A percentile compares a stretch with the other conserved stretches of the same genome.
phyloP scores from a whole-genome alignment of 2,797 vertebrate genomes.

The Gila robusta region DNA sequence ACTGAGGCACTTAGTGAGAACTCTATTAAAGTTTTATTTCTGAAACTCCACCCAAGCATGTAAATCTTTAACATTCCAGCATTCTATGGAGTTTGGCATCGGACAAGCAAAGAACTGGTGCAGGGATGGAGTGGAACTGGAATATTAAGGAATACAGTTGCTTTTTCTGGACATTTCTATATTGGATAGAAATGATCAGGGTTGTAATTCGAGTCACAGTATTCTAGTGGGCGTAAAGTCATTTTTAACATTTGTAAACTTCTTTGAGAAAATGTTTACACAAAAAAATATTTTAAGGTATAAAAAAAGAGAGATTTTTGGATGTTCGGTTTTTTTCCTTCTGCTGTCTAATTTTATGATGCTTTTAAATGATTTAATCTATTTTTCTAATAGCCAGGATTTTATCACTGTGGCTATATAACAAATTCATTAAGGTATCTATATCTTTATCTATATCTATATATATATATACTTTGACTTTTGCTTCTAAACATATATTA shows the following conservation, averaged over 20 bases:
- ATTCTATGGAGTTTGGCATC: slow-evolving; percentile 14
- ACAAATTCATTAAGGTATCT: too few relatives aligned
- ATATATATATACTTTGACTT: too few relatives aligned
- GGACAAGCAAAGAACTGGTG: not conserved
- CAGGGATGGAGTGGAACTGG: not conserved
- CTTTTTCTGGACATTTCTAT: not conserved
- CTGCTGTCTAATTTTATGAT: not conserved
- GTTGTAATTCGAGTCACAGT: not conserved
- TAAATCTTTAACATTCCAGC: slow-evolving; percentile 55
- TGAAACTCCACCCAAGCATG: slow-evolving; percentile 53
- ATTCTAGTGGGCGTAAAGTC: not conserved
- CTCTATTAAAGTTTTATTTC: slow-evolving; percentile 61
- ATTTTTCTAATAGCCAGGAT: too few relatives aligned
- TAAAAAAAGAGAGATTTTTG: not conserved
- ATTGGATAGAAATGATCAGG: not conserved
- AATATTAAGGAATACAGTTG: not conserved
- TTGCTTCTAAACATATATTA: too few relatives aligned
- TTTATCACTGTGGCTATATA: too few relatives aligned
- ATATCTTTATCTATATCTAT: too few relatives aligned
- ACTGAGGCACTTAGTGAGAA: slow-evolving; percentile 53
- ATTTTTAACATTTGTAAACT: not conserved
- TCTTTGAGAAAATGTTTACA: not conserved
- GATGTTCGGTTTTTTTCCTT: too few relatives aligned
- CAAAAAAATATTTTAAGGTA: not conserved
- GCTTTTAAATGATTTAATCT: too few relatives aligned